These are phyloP conservation scores for Eurytemora carolleeae DNA, from an alignment of 1,140 invertebrate species.

Conservation along the genomic window DNA sequence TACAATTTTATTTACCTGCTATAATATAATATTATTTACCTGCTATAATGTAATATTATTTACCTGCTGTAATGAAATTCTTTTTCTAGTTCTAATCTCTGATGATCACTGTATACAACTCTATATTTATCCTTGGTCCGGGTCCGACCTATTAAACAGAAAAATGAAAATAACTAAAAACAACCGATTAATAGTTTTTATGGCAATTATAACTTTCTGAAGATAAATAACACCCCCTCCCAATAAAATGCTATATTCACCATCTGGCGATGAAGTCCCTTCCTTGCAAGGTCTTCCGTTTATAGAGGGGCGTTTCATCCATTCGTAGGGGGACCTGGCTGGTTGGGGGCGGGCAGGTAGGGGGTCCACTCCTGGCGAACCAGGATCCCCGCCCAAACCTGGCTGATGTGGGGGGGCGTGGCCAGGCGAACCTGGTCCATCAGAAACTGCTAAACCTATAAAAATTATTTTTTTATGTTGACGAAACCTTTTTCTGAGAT, in stretches of 20 bases:
- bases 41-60: too few relatives aligned
- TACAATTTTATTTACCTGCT: too few relatives aligned
- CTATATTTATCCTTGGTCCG: conserved; percentile 98
- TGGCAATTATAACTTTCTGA: neutral
- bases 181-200: neutral
- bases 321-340: conserved; percentile 56
- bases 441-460: too few relatives aligned
- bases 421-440: too few relatives aligned
- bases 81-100: conserved; percentile 85
- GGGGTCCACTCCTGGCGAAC: conserved; percentile 5
- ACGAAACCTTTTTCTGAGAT: too few relatives aligned
- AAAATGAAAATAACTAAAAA: conserved; percentile 22
- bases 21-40: too few relatives aligned
- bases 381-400: conserved; percentile 8
- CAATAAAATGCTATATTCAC: neutral
- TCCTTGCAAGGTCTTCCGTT: conserved; percentile 33
- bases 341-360: conserved; percentile 33
- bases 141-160: conserved; percentile 52
- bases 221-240: too few relatives aligned
- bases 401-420: too few relatives aligned
- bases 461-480: too few relatives aligned
- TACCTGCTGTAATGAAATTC: conserved; percentile 70
- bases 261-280: neutral
- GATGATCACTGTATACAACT: conserved; percentile 90
- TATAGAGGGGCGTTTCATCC: conserved; percentile 69